A percentile compares a stretch with the other conserved stretches of the same genome.
These are phyloP conservation scores for Chiloscyllium punctatum DNA, from an alignment of 2,797 vertebrate genomes.

Conservation along the genomic window DNA sequence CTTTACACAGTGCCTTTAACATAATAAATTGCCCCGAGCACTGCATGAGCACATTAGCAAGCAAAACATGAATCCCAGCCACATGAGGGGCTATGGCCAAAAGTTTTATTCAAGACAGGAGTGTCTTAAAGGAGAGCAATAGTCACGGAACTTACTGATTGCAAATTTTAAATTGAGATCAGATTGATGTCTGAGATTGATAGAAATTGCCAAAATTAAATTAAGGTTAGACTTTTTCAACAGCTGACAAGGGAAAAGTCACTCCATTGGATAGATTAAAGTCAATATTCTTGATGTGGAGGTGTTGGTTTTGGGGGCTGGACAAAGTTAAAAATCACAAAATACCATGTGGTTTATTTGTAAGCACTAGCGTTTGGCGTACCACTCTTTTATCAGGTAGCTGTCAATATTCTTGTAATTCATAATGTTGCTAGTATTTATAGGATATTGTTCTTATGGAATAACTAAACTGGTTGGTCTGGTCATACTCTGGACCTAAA, in stretches of 20 bases:
- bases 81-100: too few species aligned
- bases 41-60: neutral
- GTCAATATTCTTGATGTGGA: too few species aligned
- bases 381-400: too few species aligned
- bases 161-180: neutral
- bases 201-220: neutral
- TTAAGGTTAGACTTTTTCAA: too few species aligned
- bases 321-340: too few species aligned
- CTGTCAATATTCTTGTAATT: neutral
- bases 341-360: too few species aligned
- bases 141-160: neutral
- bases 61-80: neutral
- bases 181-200: neutral
- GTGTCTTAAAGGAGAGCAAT: too few species aligned
- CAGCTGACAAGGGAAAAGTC: too few species aligned
- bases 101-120: too few species aligned
- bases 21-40: neutral
- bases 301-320: too few species aligned
- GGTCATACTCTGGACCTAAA: neutral
- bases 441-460: neutral
- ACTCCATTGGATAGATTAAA: too few species aligned
- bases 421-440: neutral
- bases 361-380: too few species aligned
- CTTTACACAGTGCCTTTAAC: neutral
- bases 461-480: neutral